phyloP scores from a whole-genome alignment of 2,888 invertebrate species.

The Drosophila demipolita region DNA sequence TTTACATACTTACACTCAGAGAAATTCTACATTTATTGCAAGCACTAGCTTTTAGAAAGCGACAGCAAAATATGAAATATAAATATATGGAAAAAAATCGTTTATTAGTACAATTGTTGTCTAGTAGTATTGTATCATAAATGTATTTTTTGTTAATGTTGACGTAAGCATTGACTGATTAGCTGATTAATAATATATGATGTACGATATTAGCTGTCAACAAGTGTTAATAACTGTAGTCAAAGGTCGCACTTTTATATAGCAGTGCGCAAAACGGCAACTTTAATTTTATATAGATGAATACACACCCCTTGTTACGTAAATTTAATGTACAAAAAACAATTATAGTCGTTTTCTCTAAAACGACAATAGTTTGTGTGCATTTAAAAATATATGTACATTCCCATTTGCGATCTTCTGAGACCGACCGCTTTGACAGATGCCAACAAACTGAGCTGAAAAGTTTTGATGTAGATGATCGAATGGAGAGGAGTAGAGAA shows the following conservation, averaged over 20 bases:
- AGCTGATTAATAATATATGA: conserved; percentile 30
- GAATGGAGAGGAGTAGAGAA: conserved; percentile 16
- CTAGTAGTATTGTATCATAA: conserved; percentile 2
- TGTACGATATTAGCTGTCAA: conserved; percentile 13
- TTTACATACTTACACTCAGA: neutral
- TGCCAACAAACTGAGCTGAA: conserved; percentile 55
- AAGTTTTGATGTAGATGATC: conserved; percentile 34
- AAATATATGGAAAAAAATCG: neutral
- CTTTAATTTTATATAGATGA: conserved; percentile 12
- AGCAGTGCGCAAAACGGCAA: conserved; percentile 1
- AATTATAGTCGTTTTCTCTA: conserved; percentile 22
- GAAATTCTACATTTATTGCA: neutral
- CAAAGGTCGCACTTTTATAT: conserved; percentile 12
- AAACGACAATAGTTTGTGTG: conserved; percentile 6
- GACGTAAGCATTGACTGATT: conserved; percentile 42
- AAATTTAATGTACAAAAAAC: conserved; percentile 48
- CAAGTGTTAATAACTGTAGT: conserved; percentile 26
- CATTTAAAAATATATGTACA: conserved; percentile 21
- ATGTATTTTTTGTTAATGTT: conserved; percentile 9
- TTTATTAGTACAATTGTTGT: conserved; percentile 2
- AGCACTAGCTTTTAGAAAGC: neutral
- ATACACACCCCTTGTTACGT: conserved; percentile 43
- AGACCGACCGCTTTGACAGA: conserved; percentile 29
- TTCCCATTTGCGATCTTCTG: conserved; percentile 15
- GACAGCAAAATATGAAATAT: no score